A percentile compares a stretch with the other conserved stretches of the same genome.
Evolutionary conservation across 2,888 invertebrate genomes (phyloP).

Genomic region (Mesochorus sp.): DNA sequence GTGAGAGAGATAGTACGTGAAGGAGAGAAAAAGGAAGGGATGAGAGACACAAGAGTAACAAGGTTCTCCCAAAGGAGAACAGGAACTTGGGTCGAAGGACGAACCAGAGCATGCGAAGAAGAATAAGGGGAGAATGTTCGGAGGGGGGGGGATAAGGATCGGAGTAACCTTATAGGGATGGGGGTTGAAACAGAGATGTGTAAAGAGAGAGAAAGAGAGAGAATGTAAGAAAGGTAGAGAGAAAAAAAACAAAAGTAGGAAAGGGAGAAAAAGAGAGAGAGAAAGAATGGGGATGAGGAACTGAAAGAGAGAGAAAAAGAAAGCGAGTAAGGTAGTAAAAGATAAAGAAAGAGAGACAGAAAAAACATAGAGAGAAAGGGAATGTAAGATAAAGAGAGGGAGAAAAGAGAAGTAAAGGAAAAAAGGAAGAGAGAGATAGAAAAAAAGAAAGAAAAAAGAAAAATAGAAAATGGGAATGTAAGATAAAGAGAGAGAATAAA

Average conservation of each 20-base stretch:
- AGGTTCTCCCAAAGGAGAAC: slow-evolving; percentile 46
- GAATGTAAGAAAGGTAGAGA: slow-evolving; percentile 53
- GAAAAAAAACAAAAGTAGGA: slow-evolving; percentile 23
- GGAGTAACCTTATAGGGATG: background rate
- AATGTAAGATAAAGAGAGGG: slow-evolving; percentile 60
- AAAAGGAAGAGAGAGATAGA: slow-evolving; percentile 23
- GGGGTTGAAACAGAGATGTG: slow-evolving; percentile 9
- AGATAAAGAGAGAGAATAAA: slow-evolving; percentile 51
- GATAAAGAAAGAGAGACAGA: slow-evolving; percentile 19
- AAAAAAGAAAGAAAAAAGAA: too few relatives aligned
- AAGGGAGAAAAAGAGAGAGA: slow-evolving; percentile 58
- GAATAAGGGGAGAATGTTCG: slow-evolving; percentile 20
- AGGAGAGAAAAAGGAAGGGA: background rate
- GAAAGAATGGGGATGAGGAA: slow-evolving; percentile 73
- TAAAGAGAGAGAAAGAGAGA: slow-evolving; percentile 41
- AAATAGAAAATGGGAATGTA: too few relatives aligned
- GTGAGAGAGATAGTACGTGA: background rate
- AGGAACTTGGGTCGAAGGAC: slow-evolving; percentile 53
- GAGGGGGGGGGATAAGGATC: slow-evolving; percentile 14
- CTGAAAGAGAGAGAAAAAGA: slow-evolving; percentile 56
- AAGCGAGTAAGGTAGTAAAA: slow-evolving; percentile 37
- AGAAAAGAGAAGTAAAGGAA: slow-evolving; percentile 51
- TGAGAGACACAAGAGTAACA: background rate
- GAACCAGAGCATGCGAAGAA: slow-evolving; percentile 42
- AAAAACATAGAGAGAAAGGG: slow-evolving; percentile 73